These are phyloP conservation scores for Plumapathes pennacea DNA, from an alignment of 92 coral and sea anemone genomes.

Conservation along the genomic window DNA sequence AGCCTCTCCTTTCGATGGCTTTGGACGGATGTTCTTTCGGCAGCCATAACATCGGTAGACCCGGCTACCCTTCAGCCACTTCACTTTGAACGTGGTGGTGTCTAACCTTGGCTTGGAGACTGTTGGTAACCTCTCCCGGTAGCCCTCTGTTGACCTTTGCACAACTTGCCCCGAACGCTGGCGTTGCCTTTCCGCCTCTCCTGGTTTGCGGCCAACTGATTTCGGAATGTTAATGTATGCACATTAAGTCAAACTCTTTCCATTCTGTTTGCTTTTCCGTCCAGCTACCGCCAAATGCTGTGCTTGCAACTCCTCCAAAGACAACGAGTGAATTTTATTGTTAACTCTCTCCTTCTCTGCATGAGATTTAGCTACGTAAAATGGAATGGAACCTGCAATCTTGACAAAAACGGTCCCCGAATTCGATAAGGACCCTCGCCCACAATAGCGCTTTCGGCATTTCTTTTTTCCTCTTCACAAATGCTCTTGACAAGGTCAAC, in stretches of 20 bases:
- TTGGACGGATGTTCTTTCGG: conserved; percentile 35
- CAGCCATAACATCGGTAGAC: conserved; percentile 44
- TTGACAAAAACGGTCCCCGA: neutral
- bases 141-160: conserved; percentile 8
- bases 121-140: conserved; percentile 7
- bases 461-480: conserved; percentile 42
- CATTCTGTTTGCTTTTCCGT: conserved; percentile 1
- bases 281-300: conserved; percentile 6
- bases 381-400: conserved; percentile 21
- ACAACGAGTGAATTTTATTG: conserved; percentile 5
- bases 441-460: conserved; percentile 33
- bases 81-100: conserved; percentile 34
- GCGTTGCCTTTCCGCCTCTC: conserved; percentile 25
- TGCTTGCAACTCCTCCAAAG: neutral
- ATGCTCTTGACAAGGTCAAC: conserved; percentile 25
- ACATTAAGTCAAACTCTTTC: conserved; percentile 39
- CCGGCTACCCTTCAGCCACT: conserved; percentile 22
- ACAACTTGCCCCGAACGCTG: neutral
- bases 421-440: conserved; percentile 32
- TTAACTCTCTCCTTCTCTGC: conserved; percentile 33
- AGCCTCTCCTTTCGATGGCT: conserved; percentile 25
- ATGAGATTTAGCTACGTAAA: conserved; percentile 34
- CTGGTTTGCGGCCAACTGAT: conserved; percentile 49
- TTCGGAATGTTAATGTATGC: conserved; percentile 35
- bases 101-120: conserved; percentile 5